phyloP scores from a whole-genome alignment of 2,888 invertebrate species.

The Macropis europaea region DNA sequence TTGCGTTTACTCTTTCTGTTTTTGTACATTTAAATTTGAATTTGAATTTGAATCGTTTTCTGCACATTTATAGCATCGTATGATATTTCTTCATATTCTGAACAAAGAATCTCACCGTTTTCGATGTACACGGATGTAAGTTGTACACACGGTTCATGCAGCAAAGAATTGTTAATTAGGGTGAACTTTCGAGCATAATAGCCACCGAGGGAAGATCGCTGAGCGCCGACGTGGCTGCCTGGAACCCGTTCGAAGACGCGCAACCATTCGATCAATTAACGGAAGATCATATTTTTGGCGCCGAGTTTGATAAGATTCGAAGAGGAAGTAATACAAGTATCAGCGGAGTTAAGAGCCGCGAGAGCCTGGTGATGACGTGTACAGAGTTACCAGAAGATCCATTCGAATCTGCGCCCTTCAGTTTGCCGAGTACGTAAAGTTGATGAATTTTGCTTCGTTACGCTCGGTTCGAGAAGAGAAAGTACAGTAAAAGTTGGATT shows the following conservation, averaged over 20 bases:
- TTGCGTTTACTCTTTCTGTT: conserved; percentile 26
- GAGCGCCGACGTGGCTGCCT: conserved; percentile 85
- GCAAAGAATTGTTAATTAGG: conserved; percentile 64
- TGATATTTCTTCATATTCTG: background rate
- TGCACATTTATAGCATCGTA: too few species aligned
- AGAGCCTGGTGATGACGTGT: conserved; percentile 86
- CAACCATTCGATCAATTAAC: conserved; percentile 87
- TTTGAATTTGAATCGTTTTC: too few species aligned
- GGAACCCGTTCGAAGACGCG: conserved; percentile 92
- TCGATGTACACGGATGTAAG: too few species aligned
- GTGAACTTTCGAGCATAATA: conserved; percentile 77
- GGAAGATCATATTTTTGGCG: conserved; percentile 91
- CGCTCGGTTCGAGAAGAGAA: background rate
- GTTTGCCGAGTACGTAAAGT: conserved; percentile 84
- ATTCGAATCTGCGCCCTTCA: conserved; percentile 91
- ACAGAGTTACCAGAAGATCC: conserved; percentile 85
- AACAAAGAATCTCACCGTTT: too few species aligned
- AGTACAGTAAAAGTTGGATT: background rate
- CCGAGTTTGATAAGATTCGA: conserved; percentile 90
- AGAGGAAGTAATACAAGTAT: conserved; percentile 90
- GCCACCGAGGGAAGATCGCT: conserved; percentile 78
- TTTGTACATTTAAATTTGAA: conserved; percentile 17
- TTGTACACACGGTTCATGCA: background rate
- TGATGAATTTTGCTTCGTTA: conserved; percentile 1
- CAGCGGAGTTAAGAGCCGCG: conserved; percentile 86